A percentile compares a stretch with the other conserved stretches of the same genome.
Evolutionary conservation across 2,797 vertebrate genomes (phyloP).

Genomic region (Ctenopoma multispine): DNA sequence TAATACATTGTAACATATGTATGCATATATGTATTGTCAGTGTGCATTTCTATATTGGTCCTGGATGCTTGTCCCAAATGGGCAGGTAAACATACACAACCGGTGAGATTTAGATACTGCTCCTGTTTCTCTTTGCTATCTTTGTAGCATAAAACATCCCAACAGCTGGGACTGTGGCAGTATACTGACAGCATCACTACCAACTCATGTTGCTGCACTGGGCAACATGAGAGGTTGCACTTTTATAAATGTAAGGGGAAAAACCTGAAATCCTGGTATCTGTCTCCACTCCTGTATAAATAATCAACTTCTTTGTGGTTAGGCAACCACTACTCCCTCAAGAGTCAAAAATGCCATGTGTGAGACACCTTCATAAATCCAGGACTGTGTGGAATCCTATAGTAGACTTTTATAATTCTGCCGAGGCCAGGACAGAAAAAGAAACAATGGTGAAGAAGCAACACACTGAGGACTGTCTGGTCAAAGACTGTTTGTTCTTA

Average conservation of each 20-base stretch:
- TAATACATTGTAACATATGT: too few species aligned
- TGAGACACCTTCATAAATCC: slow-evolving; percentile 26
- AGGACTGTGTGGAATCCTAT: slow-evolving; percentile 23
- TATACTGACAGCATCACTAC: background rate
- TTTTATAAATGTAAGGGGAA: background rate
- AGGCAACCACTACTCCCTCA: slow-evolving; percentile 12
- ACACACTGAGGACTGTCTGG: slow-evolving; percentile 27
- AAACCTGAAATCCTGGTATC: background rate
- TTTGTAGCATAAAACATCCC: slow-evolving; percentile 9
- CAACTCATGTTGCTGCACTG: background rate
- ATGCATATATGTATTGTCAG: too few species aligned
- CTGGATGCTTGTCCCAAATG: background rate
- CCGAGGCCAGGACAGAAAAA: slow-evolving; percentile 15
- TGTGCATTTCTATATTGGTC: too few species aligned
- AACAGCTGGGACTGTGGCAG: background rate
- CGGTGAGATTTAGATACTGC: background rate
- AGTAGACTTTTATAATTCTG: slow-evolving; percentile 30
- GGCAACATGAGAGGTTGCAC: background rate
- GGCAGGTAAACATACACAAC: background rate
- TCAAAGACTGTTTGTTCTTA: slow-evolving; percentile 34
- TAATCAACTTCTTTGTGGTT: slow-evolving; percentile 22
- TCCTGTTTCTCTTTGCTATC: background rate
- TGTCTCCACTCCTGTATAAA: slow-evolving; percentile 15
- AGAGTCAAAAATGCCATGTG: slow-evolving; percentile 21
- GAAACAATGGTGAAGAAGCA: slow-evolving; percentile 21